Conservation (phyloP, 2,888 invertebrate genomes). For the Morpho deidamia region DNA sequence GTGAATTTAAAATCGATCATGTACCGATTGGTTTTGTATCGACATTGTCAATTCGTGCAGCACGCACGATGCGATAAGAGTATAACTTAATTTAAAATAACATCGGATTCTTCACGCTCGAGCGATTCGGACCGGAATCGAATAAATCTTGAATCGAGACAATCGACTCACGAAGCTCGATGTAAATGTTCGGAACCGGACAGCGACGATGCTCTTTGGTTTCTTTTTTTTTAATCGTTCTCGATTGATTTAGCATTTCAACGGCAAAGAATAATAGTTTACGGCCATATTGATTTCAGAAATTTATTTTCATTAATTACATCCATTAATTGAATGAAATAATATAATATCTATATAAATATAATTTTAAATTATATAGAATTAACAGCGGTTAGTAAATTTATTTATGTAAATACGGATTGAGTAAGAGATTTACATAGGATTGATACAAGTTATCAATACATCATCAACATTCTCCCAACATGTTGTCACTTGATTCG, state of each 20-base stretch:
- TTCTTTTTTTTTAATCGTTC: not conserved
- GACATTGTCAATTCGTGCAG: slow-evolving; percentile 17
- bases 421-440: no score
- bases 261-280: slow-evolving; percentile 5
- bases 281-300: no score
- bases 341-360: no score
- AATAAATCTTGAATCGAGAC: slow-evolving; percentile 9
- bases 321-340: no score
- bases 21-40: not conserved
- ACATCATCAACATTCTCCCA: no score
- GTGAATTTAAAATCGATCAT: no score
- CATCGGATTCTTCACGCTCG: slow-evolving; percentile 14
- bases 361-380: no score
- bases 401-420: no score
- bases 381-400: no score
- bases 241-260: slow-evolving; percentile 7
- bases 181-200: slow-evolving; percentile 39
- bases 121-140: slow-evolving; percentile 8
- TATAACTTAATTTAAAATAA: slow-evolving; percentile 28
- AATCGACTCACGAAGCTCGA: slow-evolving; percentile 10
- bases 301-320: no score
- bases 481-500: no score
- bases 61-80: slow-evolving; percentile 17
- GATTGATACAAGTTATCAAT: no score
- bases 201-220: slow-evolving; percentile 15